Base-by-base conservation (phyloP, 2,888 invertebrate genomes). In the Adelognathus sp. region DNA sequence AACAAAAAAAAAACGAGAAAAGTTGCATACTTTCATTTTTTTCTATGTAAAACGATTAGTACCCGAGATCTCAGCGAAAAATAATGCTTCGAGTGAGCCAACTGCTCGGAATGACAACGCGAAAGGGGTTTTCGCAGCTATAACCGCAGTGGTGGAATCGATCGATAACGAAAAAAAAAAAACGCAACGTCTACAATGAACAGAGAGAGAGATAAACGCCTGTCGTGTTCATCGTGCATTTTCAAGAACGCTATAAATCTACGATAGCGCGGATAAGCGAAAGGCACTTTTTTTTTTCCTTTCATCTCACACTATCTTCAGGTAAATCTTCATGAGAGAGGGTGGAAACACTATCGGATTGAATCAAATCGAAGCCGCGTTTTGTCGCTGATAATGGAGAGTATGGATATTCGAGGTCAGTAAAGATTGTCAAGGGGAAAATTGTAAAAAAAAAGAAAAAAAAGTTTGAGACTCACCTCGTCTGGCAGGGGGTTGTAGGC, bases 381-480 rank as follows among this genome's bases (percentile, higher is more conserved):
- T 46, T 24, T 24, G 11, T 50, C 46, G 11, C 24, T 5, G 24
- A 50, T 11, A n/a, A 11, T 50, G 5, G 18, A 46, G 16, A 11
- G 4, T 16, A 46, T 21, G 46, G 11, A 14, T 39, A 5, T 39
- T 39, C 14, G 14, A 1, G 56, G 7, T n/a, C 11, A 58, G 6
- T 1, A 6, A 4, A 5, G 33, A 9, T 6, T 6, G 41, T n/a
- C n/a, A 27, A 2, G 5, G 1, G 31, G n/a, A 7, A 1, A 39
- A 29, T n/a, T 18, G 31, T 27, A 44, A 5, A 46, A 18, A 21
- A 44, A 21, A 14, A n/a, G 21, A n/a, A 46, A n/a, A 27, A 77
- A 54, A 36, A 18, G 21, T 5, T 7, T 0, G 9, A 58, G 44
- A 81, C 81, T 80, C 64, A 74, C 73, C 67, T 58, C 14, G 64